A percentile compares a stretch with the other conserved stretches of the same genome.
Conservation (phyloP, 2,797 vertebrate genomes). For the Champsocephalus gunnari region DNA sequence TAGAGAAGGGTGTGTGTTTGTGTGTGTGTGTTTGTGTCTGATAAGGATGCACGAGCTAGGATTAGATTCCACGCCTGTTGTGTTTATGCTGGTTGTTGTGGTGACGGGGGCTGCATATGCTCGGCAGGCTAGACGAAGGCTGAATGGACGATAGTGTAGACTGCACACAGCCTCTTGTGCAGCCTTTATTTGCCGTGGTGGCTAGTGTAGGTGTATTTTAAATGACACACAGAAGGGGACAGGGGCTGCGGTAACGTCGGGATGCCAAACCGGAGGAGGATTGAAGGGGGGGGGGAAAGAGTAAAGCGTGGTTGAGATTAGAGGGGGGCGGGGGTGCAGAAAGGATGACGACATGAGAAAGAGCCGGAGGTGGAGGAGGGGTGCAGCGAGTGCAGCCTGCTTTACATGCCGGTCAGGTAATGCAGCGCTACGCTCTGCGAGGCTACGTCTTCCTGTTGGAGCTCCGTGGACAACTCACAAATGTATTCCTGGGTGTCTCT, state of each 20-base stretch:
- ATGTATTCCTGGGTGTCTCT: constrained; percentile 8
- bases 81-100: constrained; percentile 79
- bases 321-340: constrained; percentile 35
- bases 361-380: constrained; percentile 62
- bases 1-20: constrained; percentile 14
- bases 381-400: constrained; percentile 71
- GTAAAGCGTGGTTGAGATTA: constrained; percentile 54
- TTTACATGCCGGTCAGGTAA: constrained; percentile 87
- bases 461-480: constrained; percentile 47
- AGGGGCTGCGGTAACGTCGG: constrained; percentile 34
- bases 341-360: constrained; percentile 77
- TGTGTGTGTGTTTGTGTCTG: constrained; percentile 13
- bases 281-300: constrained; percentile 26
- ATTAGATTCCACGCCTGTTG: constrained; percentile 70
- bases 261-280: constrained; percentile 33
- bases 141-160: constrained; percentile 51
- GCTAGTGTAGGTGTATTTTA: constrained; percentile 19
- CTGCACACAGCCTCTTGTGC: constrained; percentile 22
- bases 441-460: constrained; percentile 66
- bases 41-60: constrained; percentile 45
- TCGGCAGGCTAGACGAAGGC: constrained; percentile 45
- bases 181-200: constrained; percentile 21
- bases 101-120: constrained; percentile 61
- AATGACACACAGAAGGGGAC: background rate
- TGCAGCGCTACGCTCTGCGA: constrained; percentile 63